Evolutionary conservation across 2,888 invertebrate genomes (phyloP).

Genomic region (Tromatobia lineatoria): DNA sequence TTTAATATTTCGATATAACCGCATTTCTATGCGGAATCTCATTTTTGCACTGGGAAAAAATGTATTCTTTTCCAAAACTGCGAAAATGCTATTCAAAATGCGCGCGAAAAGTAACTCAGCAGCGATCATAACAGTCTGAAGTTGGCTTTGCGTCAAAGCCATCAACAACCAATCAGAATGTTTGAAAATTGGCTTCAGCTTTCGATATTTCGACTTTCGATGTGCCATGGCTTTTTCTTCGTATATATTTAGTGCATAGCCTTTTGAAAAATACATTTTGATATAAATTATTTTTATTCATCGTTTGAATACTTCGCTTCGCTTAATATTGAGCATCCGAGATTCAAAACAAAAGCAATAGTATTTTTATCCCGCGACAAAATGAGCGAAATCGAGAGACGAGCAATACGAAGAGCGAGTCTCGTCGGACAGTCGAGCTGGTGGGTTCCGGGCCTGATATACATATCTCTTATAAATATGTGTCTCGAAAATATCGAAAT

Average conservation of each 20-base stretch:
- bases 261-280: neutral
- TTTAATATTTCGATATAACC: no score
- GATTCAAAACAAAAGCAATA: conserved; percentile 21
- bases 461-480: conserved; percentile 79
- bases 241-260: conserved; percentile 20
- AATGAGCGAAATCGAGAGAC: conserved; percentile 22
- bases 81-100: no score
- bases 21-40: no score
- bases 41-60: no score
- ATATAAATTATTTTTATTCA: neutral
- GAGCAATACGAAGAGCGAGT: conserved; percentile 51
- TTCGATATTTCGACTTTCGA: no score
- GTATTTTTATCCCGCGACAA: neutral
- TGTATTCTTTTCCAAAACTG: no score
- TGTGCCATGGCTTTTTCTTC: no score
- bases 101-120: no score
- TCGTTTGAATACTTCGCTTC: neutral
- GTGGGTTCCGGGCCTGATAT: conserved; percentile 80
- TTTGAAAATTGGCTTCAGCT: no score
- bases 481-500: conserved; percentile 81
- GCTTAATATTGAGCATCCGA: conserved; percentile 26
- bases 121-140: no score
- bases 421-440: conserved; percentile 70
- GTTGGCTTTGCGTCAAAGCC: no score
- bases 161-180: no score